These are phyloP conservation scores for Tangara arthus DNA, from an alignment of 2,797 vertebrate genomes.

Conservation along the genomic window DNA sequence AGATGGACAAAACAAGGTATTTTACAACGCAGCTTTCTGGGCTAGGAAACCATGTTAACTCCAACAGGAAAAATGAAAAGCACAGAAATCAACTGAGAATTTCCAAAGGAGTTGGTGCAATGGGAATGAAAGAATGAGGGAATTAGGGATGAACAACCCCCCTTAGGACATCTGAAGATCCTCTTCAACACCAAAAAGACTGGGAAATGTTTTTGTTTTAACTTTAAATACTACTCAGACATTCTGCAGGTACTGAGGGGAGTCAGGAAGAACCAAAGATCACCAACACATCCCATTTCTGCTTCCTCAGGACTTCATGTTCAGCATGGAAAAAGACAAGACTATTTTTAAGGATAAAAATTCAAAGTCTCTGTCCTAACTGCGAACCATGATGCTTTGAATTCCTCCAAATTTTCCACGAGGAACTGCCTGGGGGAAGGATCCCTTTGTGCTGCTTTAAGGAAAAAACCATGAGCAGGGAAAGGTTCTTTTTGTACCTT, in stretches of 20 bases:
- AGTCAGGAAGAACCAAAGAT: neutral
- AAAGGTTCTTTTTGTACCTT: neutral
- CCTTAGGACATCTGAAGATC: neutral
- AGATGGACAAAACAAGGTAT: neutral
- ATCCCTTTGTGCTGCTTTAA: neutral
- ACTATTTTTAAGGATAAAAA: neutral
- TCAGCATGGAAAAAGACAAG: neutral
- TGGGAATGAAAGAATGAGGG: neutral
- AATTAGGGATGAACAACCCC: neutral
- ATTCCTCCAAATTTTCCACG: neutral
- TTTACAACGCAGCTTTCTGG: neutral
- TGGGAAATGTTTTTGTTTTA: neutral
- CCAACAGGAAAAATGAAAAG: neutral
- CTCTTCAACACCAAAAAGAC: neutral
- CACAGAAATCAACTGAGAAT: neutral
- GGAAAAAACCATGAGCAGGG: neutral
- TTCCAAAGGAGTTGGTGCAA: neutral
- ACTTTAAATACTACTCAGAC: neutral
- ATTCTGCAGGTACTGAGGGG: neutral
- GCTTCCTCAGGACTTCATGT: neutral
- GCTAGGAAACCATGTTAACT: neutral
- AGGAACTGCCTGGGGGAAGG: neutral
- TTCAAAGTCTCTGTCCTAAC: neutral
- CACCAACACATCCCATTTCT: neutral
- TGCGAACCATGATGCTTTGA: neutral